A percentile compares a stretch with the other conserved stretches of the same genome.
Evolutionary conservation across 2,113 vertebrate species (phyloP).

Genomic region (Glaucomys volans): DNA sequence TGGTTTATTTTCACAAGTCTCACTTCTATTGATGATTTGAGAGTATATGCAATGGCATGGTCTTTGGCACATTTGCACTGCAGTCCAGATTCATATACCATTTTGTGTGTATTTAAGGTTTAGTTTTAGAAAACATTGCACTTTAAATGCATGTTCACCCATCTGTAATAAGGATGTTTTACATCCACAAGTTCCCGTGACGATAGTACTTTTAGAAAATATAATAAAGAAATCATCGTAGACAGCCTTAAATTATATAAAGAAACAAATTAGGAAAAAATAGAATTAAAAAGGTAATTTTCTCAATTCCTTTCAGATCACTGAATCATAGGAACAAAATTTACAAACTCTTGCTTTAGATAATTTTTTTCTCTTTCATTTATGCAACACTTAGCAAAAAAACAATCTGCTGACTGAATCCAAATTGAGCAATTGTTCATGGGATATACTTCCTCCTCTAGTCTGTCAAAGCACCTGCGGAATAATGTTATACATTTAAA

Average conservation of each 20-base stretch:
- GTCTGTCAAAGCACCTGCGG: constrained; percentile 9
- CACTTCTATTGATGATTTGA: background rate
- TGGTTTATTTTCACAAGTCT: constrained; percentile 33
- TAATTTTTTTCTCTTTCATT: constrained; percentile 31
- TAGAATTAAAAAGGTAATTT: constrained; percentile 1
- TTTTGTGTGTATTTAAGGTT: constrained; percentile 17
- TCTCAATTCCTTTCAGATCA: background rate
- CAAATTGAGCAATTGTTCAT: background rate
- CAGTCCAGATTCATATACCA: background rate
- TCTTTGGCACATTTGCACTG: background rate
- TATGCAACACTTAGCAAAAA: constrained; percentile 17
- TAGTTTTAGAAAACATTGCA: constrained; percentile 12
- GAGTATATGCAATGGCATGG: background rate
- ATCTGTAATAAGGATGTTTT: constrained; percentile 13
- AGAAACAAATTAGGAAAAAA: constrained; percentile 41
- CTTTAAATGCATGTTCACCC: constrained; percentile 35
- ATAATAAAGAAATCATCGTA: constrained; percentile 45
- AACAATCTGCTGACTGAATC: background rate
- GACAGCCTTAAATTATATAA: constrained; percentile 15
- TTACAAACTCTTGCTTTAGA: background rate
- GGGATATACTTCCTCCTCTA: background rate
- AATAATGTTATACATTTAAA: constrained; percentile 39
- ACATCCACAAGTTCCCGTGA: background rate
- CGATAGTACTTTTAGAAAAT: background rate
- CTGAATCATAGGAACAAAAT: background rate